Conservation (phyloP, 35 echinoderm and acorn worm species). For the Patiria miniata region DNA sequence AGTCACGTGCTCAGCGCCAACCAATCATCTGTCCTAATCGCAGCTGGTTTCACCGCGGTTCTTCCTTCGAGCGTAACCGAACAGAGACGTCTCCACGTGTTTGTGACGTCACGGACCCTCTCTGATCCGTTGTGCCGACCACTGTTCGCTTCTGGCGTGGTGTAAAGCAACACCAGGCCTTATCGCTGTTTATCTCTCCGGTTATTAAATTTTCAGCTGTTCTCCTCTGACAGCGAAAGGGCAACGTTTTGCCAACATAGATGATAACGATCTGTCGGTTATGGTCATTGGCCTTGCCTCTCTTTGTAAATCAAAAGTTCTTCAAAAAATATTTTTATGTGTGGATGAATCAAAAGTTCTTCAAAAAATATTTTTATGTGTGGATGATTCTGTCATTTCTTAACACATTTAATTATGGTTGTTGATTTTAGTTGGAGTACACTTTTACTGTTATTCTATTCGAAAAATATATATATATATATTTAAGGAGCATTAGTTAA, state of each 20-base stretch:
- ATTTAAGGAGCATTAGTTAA: too few species aligned
- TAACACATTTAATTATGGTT: too few species aligned
- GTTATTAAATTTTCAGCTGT: conserved; percentile 34
- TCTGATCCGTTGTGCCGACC: not conserved
- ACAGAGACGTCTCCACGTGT: not conserved
- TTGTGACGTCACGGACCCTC: not conserved
- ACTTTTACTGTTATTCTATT: too few species aligned
- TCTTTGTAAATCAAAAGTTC: too few species aligned
- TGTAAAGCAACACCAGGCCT: conserved; percentile 4
- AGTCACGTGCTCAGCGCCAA: too few species aligned
- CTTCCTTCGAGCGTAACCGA: not conserved
- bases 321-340: too few species aligned
- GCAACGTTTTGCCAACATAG: not conserved
- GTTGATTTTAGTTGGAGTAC: too few species aligned
- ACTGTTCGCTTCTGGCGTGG: not conserved
- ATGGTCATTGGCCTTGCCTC: not conserved
- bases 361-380: too few species aligned
- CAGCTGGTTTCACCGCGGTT: not conserved
- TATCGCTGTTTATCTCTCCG: conserved; percentile 2
- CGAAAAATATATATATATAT: too few species aligned
- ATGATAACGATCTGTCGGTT: not conserved
- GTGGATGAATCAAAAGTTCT: too few species aligned
- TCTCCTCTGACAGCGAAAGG: not conserved
- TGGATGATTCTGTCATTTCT: too few species aligned
- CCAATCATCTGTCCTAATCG: too few species aligned